These are phyloP conservation scores for Limenitis camilla DNA, from an alignment of 2,888 invertebrate genomes.

Conservation along the genomic window DNA sequence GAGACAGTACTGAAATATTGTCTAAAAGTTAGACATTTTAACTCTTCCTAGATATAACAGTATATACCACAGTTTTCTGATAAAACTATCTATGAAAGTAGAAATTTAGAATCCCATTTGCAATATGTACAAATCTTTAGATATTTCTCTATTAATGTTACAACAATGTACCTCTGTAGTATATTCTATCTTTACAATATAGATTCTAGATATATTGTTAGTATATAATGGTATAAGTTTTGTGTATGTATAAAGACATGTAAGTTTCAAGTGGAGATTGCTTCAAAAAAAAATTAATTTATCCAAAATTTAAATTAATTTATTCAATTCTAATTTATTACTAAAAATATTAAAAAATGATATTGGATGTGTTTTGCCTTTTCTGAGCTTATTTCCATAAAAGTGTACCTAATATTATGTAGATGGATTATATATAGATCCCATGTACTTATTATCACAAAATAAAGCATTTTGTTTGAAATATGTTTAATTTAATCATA, in stretches of 20 bases:
- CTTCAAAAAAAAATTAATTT: no score
- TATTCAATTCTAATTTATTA: no score
- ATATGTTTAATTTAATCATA: not conserved
- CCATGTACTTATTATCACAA: conserved; percentile 13
- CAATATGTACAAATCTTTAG: conserved; percentile 1
- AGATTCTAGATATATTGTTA: not conserved
- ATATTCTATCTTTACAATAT: conserved; percentile 5
- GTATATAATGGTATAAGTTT: not conserved
- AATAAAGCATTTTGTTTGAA: conserved; percentile 7
- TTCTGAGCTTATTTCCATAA: conserved; percentile 10
- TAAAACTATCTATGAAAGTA: not conserved
- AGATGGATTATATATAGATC: conserved; percentile 5
- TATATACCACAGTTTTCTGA: not conserved
- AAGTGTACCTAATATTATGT: not conserved
- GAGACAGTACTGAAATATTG: conserved; percentile 8
- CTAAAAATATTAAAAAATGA: not conserved
- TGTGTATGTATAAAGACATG: no score
- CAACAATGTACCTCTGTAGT: conserved; percentile 9
- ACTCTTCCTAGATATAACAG: not conserved
- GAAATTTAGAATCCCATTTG: not conserved
- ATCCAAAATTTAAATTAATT: no score
- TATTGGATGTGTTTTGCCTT: conserved; percentile 1
- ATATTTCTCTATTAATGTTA: conserved; percentile 2
- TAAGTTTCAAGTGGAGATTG: no score
- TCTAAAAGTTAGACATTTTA: not conserved